Conservation (phyloP, 1,140 invertebrate genomes). For the Nasonia giraulti region DNA sequence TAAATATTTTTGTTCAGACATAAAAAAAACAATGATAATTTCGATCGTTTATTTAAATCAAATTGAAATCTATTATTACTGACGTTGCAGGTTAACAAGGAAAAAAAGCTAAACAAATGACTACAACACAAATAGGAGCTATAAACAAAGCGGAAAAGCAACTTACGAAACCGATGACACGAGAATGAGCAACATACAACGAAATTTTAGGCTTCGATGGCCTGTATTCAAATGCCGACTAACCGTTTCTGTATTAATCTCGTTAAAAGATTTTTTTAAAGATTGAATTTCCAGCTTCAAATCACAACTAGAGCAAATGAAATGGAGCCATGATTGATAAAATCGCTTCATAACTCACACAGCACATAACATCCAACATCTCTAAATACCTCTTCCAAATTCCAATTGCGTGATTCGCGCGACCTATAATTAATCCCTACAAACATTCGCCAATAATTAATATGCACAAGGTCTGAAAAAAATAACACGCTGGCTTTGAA, state of each 20-base stretch:
- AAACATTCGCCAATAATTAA: not conserved
- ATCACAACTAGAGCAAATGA: too few species aligned
- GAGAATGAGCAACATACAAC: not conserved
- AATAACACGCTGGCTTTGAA: not conserved
- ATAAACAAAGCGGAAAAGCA: constrained; percentile 1
- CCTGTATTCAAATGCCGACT: not conserved
- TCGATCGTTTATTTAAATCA: not conserved
- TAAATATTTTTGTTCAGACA: not conserved
- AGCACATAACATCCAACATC: too few species aligned
- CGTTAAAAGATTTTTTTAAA: too few species aligned
- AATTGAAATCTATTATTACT: not conserved
- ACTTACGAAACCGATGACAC: constrained; percentile 4
- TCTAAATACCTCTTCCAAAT: not conserved
- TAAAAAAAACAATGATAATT: not conserved
- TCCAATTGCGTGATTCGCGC: not conserved
- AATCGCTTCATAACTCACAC: too few species aligned
- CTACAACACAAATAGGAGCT: constrained; percentile 1
- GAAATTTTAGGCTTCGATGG: not conserved
- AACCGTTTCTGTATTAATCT: too few species aligned
- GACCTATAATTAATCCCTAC: not conserved
- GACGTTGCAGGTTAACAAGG: not conserved
- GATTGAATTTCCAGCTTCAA: too few species aligned
- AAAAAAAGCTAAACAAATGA: not conserved
- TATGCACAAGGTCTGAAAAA: not conserved
- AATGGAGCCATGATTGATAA: too few species aligned